Evolutionary conservation across 1,140 invertebrate genomes (phyloP).

Genomic region (Macrobrachium rosenbergii): DNA sequence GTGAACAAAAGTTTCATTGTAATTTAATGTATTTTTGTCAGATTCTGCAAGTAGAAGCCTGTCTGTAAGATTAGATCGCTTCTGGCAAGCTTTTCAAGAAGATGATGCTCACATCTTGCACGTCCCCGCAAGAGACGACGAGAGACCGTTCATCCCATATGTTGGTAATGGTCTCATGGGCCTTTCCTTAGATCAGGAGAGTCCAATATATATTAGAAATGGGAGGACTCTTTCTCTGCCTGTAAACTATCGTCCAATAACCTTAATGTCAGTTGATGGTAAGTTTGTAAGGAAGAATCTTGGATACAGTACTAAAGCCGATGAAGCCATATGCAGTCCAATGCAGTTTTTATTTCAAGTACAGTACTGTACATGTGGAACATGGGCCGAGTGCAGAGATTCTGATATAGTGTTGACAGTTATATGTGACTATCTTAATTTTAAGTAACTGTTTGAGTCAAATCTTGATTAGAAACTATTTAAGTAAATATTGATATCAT

Average conservation of each 20-base stretch:
- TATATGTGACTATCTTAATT: too few relatives aligned
- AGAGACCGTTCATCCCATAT: conserved; percentile 70
- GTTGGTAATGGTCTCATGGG: conserved; percentile 72
- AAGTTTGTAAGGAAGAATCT: conserved; percentile 40
- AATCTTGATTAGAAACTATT: too few relatives aligned
- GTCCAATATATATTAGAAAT: conserved; percentile 79
- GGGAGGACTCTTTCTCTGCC: conserved; percentile 80
- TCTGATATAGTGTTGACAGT: not conserved
- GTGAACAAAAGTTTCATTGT: too few relatives aligned
- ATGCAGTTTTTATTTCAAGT: conserved; percentile 3
- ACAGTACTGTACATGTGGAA: not conserved
- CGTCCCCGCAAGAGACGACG: conserved; percentile 25
- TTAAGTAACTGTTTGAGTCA: too few relatives aligned
- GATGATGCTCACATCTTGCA: conserved; percentile 51
- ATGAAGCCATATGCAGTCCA: too few relatives aligned
- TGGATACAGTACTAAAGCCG: not conserved
- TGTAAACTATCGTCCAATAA: conserved; percentile 81
- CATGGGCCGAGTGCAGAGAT: not conserved
- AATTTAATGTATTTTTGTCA: conserved; percentile 2
- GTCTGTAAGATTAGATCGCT: conserved; percentile 45
- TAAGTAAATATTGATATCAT: too few relatives aligned
- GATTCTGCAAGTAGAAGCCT: conserved; percentile 44
- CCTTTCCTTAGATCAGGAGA: conserved; percentile 75
- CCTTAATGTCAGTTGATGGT: conserved; percentile 74
- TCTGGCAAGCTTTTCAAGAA: conserved; percentile 38